phyloP scores from a whole-genome alignment of 1,140 invertebrate genomes.

The Drosophila seguyi region DNA sequence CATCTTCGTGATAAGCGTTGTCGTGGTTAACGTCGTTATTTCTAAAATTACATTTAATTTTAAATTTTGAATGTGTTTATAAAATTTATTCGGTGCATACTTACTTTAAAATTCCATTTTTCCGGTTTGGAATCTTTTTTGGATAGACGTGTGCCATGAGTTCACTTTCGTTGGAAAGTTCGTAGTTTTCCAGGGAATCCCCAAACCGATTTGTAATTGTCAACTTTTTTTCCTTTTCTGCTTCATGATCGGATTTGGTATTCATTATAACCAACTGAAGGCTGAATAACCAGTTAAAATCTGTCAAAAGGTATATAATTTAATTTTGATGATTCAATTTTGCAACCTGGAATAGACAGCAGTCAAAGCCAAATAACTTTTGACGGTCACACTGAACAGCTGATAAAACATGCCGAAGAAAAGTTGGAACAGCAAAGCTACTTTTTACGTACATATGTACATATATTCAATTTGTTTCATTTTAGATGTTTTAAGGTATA shows the following conservation, averaged over 20 bases:
- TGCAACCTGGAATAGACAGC: background rate
- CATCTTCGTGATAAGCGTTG: conserved; percentile 26
- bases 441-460: background rate
- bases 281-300: background rate
- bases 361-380: background rate
- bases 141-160: conserved; percentile 12
- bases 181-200: conserved; percentile 34
- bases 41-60: background rate
- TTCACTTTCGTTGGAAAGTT: conserved; percentile 27
- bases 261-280: conserved; percentile 31
- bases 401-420: background rate
- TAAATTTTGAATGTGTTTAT: background rate
- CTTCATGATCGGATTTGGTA: conserved; percentile 41
- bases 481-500: background rate
- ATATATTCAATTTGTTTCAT: background rate
- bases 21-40: conserved; percentile 31
- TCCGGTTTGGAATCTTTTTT: conserved; percentile 26
- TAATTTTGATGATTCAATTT: background rate
- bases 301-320: background rate
- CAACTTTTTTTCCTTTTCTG: conserved; percentile 42
- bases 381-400: conserved; percentile 7
- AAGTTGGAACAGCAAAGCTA: background rate
- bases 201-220: conserved; percentile 32
- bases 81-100: background rate
- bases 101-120: conserved; percentile 38